Conservation (phyloP, 2,113 vertebrate species). For the Etheostoma cragini region DNA sequence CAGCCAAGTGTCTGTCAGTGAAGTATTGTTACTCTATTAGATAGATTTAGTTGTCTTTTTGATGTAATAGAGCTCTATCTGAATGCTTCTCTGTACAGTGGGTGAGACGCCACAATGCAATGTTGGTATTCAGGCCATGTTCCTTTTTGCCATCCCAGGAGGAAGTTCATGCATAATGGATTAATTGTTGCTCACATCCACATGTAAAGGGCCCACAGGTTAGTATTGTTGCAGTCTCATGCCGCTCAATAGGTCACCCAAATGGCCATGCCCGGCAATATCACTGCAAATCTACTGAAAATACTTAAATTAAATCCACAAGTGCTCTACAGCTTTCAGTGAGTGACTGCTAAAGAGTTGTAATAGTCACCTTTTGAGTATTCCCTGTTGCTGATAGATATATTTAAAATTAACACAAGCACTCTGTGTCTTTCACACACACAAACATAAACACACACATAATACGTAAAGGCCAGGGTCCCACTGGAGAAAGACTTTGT, state of each 20-base stretch:
- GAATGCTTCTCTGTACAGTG: constrained; percentile 54
- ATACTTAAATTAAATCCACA: constrained; percentile 66
- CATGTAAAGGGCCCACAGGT: constrained; percentile 74
- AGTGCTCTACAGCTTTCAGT: constrained; percentile 37
- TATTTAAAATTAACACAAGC: constrained; percentile 43
- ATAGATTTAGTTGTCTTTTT: constrained; percentile 40
- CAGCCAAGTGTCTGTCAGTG: constrained; percentile 23
- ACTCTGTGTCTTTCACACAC: constrained; percentile 3
- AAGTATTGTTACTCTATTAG: background rate
- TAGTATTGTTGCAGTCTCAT: constrained; percentile 69
- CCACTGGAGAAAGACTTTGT: constrained; percentile 69
- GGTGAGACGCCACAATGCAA: constrained; percentile 36
- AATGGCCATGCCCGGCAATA: constrained; percentile 50
- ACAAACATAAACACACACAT: constrained; percentile 1
- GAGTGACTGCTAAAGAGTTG: constrained; percentile 50
- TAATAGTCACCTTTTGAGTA: constrained; percentile 42
- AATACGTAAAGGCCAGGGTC: constrained; percentile 27
- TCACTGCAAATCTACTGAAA: constrained; percentile 55
- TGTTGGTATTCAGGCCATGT: constrained; percentile 71
- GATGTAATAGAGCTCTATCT: constrained; percentile 9
- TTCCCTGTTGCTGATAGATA: background rate
- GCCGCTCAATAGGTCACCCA: constrained; percentile 70
- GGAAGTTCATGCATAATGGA: constrained; percentile 83
- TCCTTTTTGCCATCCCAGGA: constrained; percentile 66
- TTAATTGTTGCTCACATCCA: constrained; percentile 77